Base-by-base conservation (phyloP, 2,888 invertebrate species). In the Drosophila paracracens region DNA sequence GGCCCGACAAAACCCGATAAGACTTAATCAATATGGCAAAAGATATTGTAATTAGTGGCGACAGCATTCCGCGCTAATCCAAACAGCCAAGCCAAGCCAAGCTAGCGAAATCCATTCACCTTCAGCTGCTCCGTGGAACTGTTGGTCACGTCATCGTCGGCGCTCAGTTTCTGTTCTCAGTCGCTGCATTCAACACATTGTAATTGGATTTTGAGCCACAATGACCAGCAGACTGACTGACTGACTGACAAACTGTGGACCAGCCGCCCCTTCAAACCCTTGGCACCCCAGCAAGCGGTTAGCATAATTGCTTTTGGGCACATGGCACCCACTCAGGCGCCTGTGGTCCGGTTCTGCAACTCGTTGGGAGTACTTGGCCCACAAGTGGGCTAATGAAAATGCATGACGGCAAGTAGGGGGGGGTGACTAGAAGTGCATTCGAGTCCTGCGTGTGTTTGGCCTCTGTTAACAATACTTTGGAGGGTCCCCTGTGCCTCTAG, bases 171-270 rank as follows among this genome's bases (percentile, higher is more conserved):
- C 48, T 46, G 36, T 57, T 50, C 43, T 58, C 70, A 66, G 70
- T 66, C 63, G 66, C 56, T 74, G 78, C 59, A 71, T 53, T 83
- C 68, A 76, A 75, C 88, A 90, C 83, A 76, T 79, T 78, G 68
- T 74, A 73, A 90, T 84, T 90, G 77, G 84, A 81, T 84, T 85
- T 83, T 74, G 66, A 83, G 73, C 58, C 88, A 73, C 78, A 76
- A 76, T 77, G 83, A 74, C 79, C 79, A 77, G 74, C 74, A 66
- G 59, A 69, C 62, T 51, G 50, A 21, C 31, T 31, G 63, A 36
- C 79, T 64, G 70, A 48, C 62, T 33, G 60, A 58, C 67, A 52
- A 31, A 53, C 57, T 40, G 27, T 36, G 18, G 29, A 29, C 38
- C 51, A 27, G 27, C 4, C 18, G 38, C 21, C 43, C 43, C 21